phyloP scores from a whole-genome alignment of 1,140 invertebrate species.

The Apis laboriosa region DNA sequence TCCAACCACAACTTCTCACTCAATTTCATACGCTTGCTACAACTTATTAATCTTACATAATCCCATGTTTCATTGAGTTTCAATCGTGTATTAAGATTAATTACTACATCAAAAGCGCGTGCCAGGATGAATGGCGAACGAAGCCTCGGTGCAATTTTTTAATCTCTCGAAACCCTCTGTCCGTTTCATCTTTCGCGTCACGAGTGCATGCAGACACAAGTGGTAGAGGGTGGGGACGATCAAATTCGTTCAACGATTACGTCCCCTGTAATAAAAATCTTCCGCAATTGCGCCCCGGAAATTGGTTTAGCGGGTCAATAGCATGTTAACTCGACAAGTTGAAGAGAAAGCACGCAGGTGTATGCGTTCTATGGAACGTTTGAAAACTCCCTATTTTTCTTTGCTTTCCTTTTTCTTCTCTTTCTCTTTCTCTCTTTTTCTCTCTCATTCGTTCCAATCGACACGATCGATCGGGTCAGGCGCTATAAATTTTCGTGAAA shows the following conservation, averaged over 20 bases:
- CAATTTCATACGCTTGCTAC: too few relatives aligned
- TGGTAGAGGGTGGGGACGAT: neutral
- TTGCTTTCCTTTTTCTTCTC: neutral
- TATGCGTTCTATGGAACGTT: neutral
- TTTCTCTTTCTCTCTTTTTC: neutral
- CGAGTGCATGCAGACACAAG: neutral
- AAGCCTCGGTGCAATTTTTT: neutral
- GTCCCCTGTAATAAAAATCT: constrained; percentile 45
- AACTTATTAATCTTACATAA: too few relatives aligned
- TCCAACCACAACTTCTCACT: too few relatives aligned
- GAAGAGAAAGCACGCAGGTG: constrained; percentile 12
- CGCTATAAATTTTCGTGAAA: constrained; percentile 6
- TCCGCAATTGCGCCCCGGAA: constrained; percentile 31
- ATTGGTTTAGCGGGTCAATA: constrained; percentile 46
- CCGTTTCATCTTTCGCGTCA: too few relatives aligned
- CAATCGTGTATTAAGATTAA: too few relatives aligned
- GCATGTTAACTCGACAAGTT: constrained; percentile 21
- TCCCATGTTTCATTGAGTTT: too few relatives aligned
- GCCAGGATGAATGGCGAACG: too few relatives aligned
- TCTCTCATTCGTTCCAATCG: too few relatives aligned
- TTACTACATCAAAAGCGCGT: too few relatives aligned
- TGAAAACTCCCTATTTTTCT: constrained; percentile 20
- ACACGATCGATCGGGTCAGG: neutral
- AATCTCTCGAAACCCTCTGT: neutral
- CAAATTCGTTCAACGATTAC: neutral